Evolutionary conservation across 2,113 vertebrate species (phyloP), one percentile per base, ranked within the genome.

Genomic region (Limnothrissa miodon): DNA sequence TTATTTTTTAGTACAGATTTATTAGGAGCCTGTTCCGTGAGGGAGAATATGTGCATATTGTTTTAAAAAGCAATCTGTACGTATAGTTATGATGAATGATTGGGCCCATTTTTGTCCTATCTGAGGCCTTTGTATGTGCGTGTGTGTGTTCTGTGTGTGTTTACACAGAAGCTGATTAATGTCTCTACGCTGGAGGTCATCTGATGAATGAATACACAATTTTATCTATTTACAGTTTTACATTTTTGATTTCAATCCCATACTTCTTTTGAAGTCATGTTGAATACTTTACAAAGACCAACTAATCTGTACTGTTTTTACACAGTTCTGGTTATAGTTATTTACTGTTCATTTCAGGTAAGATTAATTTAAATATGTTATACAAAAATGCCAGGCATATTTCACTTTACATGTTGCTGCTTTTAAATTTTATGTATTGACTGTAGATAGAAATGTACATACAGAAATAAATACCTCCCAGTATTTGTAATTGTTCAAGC

Each of bases 361-460:
- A 17, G 29, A 74, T 74, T 74, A 74, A 74, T 17, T 36, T 1
- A 74, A 74, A 74, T 33, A 74, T 29, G 15, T 17, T 13, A 74
- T 92, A 90, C 90, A 93, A 85, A 89, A 87, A 92, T 85, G 87
- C 89, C 82, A 82, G 83, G 29, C 84, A 91, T 78, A 23, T 74
- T 85, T 87, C 87, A 90, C 87, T 91, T 92, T 86, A 87, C 85
- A 84, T 85, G 84, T 79, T 79, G 84, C 84, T 85, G 78, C 84
- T 89, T 82, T 87, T 86, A 81, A 78, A 44, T 83, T 42, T 88
- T 56, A 5, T 85, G 59, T 78, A 59, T 89, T 87, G 82, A 86
- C 83, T 91, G 89, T 91, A 90, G 85, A 91, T 90, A 89, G 39
- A 81, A 13, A 33, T 83, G 51, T 87, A 86, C 89, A 92, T 87